These are phyloP conservation scores for Chironex yamaguchii DNA, from an alignment of 30 jellyfish, hydroid and myxozoan species.

Conservation along the genomic window DNA sequence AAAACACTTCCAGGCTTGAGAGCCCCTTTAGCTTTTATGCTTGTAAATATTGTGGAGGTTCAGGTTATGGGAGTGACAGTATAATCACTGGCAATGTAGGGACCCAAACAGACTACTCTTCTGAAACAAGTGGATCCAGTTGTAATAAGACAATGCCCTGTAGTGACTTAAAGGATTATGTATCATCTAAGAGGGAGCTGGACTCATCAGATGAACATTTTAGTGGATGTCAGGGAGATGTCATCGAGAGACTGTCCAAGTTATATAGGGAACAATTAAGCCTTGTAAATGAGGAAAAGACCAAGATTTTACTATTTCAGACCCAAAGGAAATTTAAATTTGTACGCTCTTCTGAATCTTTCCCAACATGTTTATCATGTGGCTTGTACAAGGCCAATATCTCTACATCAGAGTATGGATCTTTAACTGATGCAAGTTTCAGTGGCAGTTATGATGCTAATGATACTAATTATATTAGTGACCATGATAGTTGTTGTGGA, in stretches of 20 bases:
- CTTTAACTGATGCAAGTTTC: constrained; percentile 33
- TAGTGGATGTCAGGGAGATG: constrained; percentile 2
- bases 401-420: constrained; percentile 69
- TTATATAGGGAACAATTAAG: constrained; percentile 24
- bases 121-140: background rate
- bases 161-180: background rate
- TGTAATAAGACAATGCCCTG: background rate
- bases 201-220: background rate
- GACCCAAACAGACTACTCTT: background rate
- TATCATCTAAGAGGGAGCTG: background rate
- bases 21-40: background rate
- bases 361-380: constrained; percentile 36
- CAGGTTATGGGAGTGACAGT: background rate
- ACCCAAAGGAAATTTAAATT: background rate
- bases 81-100: background rate
- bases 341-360: background rate
- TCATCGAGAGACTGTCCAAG: constrained; percentile 37
- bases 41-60: background rate
- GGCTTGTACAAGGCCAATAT: constrained; percentile 39
- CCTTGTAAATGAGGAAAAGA: constrained; percentile 27
- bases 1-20: too few relatives aligned
- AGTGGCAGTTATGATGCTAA: background rate
- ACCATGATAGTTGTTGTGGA: constrained; percentile 41
- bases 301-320: background rate
- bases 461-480: background rate